phyloP scores from a whole-genome alignment of 2,113 vertebrate species.

The Mastomys coucha region DNA sequence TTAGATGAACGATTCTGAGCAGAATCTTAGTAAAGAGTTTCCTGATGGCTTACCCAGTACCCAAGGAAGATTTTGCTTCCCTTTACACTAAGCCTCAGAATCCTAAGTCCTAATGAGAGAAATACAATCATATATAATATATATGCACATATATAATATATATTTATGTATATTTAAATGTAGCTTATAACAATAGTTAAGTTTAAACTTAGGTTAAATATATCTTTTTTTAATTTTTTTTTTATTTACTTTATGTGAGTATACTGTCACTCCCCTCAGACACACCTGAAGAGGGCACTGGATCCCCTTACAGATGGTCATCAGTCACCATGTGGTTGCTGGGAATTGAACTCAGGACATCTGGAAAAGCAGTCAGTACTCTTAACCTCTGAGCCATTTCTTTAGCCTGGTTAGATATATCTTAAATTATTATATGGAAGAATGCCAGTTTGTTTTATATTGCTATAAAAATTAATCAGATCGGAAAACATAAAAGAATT shows the following conservation, averaged over 20 bases:
- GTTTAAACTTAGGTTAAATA: too few relatives aligned
- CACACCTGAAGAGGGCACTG: too few relatives aligned
- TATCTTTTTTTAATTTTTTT: too few relatives aligned
- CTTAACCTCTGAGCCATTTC: too few relatives aligned
- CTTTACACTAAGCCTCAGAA: slow-evolving; percentile 24
- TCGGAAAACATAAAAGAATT: background rate
- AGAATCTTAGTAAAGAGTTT: background rate
- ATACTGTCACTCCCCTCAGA: too few relatives aligned
- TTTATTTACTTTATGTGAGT: too few relatives aligned
- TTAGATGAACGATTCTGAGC: background rate
- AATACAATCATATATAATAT: background rate
- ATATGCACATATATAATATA: background rate
- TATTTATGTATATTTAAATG: background rate
- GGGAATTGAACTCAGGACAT: too few relatives aligned
- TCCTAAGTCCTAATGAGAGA: background rate
- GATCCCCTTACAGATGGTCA: too few relatives aligned
- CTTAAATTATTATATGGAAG: background rate
- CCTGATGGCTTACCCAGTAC: background rate
- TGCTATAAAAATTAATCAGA: background rate
- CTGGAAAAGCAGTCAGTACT: too few relatives aligned
- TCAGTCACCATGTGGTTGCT: too few relatives aligned
- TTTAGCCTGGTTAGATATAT: background rate
- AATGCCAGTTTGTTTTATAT: background rate
- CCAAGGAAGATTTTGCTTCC: background rate
- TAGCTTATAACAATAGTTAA: background rate